A percentile compares a stretch with the other conserved stretches of the same genome.
phyloP scores from a whole-genome alignment of 2,797 vertebrate genomes.

The Scyliorhinus canicula region DNA sequence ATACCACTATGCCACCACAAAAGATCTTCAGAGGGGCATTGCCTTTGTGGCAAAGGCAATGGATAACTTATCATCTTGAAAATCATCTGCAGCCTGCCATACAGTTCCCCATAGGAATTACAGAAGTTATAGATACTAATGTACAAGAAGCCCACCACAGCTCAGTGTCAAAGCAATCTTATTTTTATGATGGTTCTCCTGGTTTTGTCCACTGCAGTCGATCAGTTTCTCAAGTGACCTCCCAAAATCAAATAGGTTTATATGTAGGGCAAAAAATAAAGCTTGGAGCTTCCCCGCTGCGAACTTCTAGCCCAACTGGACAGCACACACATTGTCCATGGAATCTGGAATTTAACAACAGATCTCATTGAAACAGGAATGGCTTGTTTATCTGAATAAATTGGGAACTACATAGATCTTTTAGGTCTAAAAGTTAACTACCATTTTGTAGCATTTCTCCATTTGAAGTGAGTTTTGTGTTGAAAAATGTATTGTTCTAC shows the following conservation, averaged over 20 bases:
- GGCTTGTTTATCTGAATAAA: too few species aligned
- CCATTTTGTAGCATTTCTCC: neutral
- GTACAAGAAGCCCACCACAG: neutral
- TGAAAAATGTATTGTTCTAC: neutral
- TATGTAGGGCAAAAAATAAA: neutral
- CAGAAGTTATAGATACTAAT: neutral
- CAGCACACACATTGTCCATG: neutral
- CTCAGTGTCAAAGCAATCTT: neutral
- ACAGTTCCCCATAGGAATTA: neutral
- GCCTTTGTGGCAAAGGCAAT: neutral
- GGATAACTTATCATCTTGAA: neutral
- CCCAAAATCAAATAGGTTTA: neutral
- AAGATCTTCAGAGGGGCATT: neutral
- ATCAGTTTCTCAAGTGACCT: neutral
- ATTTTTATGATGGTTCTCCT: neutral
- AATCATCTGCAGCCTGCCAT: neutral
- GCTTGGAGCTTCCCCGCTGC: neutral
- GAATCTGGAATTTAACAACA: neutral
- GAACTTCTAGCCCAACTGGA: neutral
- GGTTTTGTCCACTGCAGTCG: neutral
- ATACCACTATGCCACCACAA: neutral
- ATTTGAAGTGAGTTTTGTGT: neutral
- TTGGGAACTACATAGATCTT: neutral
- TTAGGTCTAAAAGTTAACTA: neutral
- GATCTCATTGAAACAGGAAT: neutral